phyloP scores from a whole-genome alignment of 2,113 vertebrate species.

The Phaetusa simplex region DNA sequence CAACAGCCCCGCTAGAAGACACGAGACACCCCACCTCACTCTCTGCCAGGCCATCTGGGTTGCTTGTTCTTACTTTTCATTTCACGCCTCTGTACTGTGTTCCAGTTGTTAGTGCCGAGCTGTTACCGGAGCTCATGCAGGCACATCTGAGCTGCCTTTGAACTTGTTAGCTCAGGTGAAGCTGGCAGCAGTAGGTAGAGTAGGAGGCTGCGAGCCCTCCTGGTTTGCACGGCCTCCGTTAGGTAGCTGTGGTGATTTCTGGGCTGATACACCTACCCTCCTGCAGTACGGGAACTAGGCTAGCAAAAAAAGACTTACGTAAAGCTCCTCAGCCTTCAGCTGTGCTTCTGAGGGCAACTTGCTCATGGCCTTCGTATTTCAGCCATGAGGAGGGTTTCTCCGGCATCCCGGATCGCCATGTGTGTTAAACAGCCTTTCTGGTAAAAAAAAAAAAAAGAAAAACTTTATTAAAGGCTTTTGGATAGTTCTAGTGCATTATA shows the following conservation, averaged over 20 bases:
- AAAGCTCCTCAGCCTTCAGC: neutral
- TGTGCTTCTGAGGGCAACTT: neutral
- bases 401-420: rapidly evolving
- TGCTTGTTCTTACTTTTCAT: neutral
- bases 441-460: too few species aligned
- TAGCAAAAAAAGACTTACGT: neutral
- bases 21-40: neutral
- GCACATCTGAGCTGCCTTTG: neutral
- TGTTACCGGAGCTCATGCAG: neutral
- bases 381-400: neutral
- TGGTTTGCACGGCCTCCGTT: neutral
- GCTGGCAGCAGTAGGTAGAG: neutral
- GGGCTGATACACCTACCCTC: slow-evolving; percentile 10
- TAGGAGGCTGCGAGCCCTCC: slow-evolving; percentile 17
- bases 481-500: neutral
- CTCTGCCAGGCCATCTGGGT: neutral
- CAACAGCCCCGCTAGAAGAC: neutral
- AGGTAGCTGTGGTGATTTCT: slow-evolving; percentile 15
- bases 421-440: neutral
- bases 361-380: rapidly evolving
- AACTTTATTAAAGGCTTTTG: neutral
- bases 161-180: slow-evolving; percentile 12
- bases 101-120: neutral
- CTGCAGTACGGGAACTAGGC: neutral
- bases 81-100: rapidly evolving